These are phyloP conservation scores for Plebejus anna DNA, from an alignment of 2,888 invertebrate genomes.

Conservation along the genomic window DNA sequence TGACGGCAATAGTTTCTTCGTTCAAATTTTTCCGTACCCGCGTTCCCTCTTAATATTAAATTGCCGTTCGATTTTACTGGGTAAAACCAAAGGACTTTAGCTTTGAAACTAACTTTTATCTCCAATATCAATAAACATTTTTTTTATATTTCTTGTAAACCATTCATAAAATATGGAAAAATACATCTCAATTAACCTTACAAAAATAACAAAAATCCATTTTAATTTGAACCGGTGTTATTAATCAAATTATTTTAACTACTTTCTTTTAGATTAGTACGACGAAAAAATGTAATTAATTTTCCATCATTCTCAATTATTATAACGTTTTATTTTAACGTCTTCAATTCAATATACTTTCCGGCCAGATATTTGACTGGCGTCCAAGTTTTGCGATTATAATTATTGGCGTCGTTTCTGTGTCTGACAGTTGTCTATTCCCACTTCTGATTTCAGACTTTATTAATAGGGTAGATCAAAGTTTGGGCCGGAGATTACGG, in stretches of 20 bases:
- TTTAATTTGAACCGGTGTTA: no score
- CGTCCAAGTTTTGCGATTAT: constrained; percentile 5
- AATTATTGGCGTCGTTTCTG: constrained; percentile 18
- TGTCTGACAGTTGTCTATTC: constrained; percentile 31
- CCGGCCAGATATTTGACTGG: neutral
- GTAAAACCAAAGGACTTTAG: neutral
- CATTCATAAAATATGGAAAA: neutral
- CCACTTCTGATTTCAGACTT: constrained; percentile 30
- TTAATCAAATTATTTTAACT: neutral
- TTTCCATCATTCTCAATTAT: neutral
- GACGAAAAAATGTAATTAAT: neutral
- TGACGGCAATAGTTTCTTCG: no score
- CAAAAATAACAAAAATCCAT: no score
- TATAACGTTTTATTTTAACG: neutral
- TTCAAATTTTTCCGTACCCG: no score
- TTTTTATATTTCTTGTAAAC: neutral
- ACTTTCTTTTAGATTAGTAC: neutral
- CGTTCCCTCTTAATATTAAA: neutral
- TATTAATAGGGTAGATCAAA: constrained; percentile 34
- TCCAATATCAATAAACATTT: neutral
- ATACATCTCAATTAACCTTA: no score
- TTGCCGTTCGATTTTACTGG: neutral
- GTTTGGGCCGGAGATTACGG: constrained; percentile 34
- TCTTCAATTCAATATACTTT: constrained; percentile 1
- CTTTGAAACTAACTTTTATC: neutral